Evolutionary conservation across 2,888 invertebrate species (phyloP), one percentile per base, ranked within the genome.

Genomic region (Oscheius sp.): DNA sequence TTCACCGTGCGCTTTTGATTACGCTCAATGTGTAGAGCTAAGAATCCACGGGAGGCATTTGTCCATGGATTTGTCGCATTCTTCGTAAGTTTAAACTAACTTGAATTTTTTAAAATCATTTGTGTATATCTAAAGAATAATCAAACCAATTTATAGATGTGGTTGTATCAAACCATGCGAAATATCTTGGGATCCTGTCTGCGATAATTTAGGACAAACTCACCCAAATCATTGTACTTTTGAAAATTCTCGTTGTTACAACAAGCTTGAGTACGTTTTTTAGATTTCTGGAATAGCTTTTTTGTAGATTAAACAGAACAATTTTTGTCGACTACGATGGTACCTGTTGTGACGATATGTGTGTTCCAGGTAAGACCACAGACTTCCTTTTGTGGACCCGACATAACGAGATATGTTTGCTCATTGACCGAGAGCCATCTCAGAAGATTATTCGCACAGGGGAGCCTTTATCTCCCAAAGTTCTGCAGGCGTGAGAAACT

Each of bases 341-440:
- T 4, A 72, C 75, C 3, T 79, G 79, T 34, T 79, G 79, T 45
- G 79, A 79, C 50, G 76, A 78, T 39, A 76, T 79, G 70, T 79
- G 79, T 61, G 65, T 71, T 0, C 68, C 58, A 53, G 65, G 69
- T 69, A 52, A 39, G 69, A 29, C 52, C 17, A 50, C 52, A 23
- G 12, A 29, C 25, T 50, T 10, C 12, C 12, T 20, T 10, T 42
- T 20, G n/a, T 3, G 23, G 52, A n/a, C n/a, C n/a, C n/a, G n/a
- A n/a, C n/a, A n/a, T 52, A 52, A 52, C 3, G 27, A n/a, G 55
- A 55, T 55, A 55, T 55, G 37, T 55, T 33, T 55, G 20, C 55
- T n/a, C 52, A 29, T 29, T 17, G 42, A 17, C 42, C 17, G 52
- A 4, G 52, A 1, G 52, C 12, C 52, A 25, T 52, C 52, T 42